Evolutionary conservation across 2,113 vertebrate genomes (phyloP).

Genomic region (Hepsetus odoe): DNA sequence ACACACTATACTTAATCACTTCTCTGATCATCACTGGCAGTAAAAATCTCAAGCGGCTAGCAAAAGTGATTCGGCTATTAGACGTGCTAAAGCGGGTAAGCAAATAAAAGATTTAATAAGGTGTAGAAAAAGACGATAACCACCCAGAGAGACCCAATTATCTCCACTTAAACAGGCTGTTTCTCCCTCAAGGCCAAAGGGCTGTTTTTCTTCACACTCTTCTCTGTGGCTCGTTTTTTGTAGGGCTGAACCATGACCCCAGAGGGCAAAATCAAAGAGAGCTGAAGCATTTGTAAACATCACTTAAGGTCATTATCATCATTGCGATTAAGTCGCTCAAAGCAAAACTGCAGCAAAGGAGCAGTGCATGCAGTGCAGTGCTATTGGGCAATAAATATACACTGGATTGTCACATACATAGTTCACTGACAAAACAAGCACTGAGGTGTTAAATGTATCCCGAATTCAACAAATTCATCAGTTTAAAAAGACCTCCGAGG

Average conservation of each 20-base stretch:
- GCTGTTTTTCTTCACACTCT: conserved; percentile 15
- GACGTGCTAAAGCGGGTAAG: not conserved
- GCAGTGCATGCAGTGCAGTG: not conserved
- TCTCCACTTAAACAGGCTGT: conserved; percentile 28
- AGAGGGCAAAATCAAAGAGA: not conserved
- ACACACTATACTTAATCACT: not conserved
- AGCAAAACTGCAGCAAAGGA: not conserved
- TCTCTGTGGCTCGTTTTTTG: conserved; percentile 19
- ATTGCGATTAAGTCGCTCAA: not conserved
- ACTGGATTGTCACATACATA: too few species aligned
- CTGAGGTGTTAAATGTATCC: too few species aligned
- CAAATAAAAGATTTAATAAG: not conserved
- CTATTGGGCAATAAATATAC: too few species aligned
- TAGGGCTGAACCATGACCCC: conserved; percentile 11
- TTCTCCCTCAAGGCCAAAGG: not conserved
- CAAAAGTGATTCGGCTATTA: not conserved
- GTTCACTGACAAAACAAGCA: too few species aligned
- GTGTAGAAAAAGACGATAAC: not conserved
- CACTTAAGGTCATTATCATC: conserved; percentile 46
- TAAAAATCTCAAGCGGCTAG: not conserved
- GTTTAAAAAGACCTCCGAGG: too few species aligned
- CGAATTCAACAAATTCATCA: too few species aligned
- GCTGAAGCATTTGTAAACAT: conserved; percentile 47
- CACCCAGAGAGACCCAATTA: conserved; percentile 13
- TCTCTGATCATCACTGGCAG: not conserved